Evolutionary conservation across 2,888 invertebrate species (phyloP).

Genomic region (Tolmerus cingulatus): DNA sequence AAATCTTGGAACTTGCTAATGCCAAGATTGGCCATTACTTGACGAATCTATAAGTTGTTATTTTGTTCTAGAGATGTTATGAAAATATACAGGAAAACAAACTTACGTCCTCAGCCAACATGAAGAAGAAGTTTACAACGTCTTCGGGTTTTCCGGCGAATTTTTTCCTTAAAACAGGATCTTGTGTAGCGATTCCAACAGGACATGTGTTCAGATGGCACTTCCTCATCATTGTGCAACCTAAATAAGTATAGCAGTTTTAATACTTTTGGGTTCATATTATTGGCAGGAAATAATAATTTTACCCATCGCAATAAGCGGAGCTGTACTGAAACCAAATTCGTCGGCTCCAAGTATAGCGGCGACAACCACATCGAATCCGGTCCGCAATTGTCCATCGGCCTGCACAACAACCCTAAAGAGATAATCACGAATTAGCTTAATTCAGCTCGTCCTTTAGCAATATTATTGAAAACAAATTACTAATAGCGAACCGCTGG

Average conservation of each 20-base stretch:
- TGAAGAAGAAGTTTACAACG: slow-evolving; percentile 96
- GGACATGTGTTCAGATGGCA: slow-evolving; percentile 99
- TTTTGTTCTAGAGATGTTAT: not conserved
- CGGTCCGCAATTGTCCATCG: slow-evolving; percentile 93
- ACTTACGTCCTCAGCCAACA: slow-evolving; percentile 94
- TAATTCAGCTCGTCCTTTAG: not conserved
- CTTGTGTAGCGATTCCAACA: slow-evolving; percentile 98
- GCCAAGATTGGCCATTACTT: slow-evolving; percentile 91
- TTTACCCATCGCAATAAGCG: slow-evolving; percentile 89
- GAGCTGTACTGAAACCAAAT: slow-evolving; percentile 98
- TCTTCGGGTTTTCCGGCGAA: slow-evolving; percentile 98
- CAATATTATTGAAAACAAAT: slow-evolving; percentile 47
- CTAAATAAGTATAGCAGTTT: slow-evolving; percentile 52
- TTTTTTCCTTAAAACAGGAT: slow-evolving; percentile 92
- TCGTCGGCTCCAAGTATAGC: slow-evolving; percentile 97
- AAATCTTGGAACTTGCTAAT: slow-evolving; percentile 88
- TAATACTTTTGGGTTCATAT: not conserved
- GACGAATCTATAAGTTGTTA: slow-evolving; percentile 71
- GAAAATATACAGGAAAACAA: not conserved
- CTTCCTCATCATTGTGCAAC: slow-evolving; percentile 99
- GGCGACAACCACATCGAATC: slow-evolving; percentile 95
- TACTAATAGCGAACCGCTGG: slow-evolving; percentile 50
- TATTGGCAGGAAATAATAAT: not conserved
- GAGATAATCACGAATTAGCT: slow-evolving; percentile 41
- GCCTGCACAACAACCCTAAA: slow-evolving; percentile 91